Evolutionary conservation across 2,888 invertebrate genomes (phyloP).

Genomic region (Chironomus riparius): DNA sequence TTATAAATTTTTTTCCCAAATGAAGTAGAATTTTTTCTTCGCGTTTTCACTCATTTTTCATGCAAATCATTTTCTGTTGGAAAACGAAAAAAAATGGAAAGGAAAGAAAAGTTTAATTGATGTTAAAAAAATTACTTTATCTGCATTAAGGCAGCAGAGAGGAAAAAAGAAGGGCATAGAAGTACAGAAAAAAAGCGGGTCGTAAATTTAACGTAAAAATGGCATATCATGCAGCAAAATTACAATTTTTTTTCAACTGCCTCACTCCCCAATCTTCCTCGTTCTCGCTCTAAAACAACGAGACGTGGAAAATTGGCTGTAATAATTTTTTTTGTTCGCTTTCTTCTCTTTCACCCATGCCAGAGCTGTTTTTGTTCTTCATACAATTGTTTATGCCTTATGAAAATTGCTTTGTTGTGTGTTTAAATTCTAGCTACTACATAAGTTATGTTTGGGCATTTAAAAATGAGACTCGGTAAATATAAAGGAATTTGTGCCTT

Average conservation of each 20-base stretch:
- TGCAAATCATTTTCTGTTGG: slow-evolving; percentile 17
- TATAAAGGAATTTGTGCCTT: no score
- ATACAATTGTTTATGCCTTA: no score
- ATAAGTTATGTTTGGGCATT: no score
- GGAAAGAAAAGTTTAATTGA: slow-evolving; percentile 21
- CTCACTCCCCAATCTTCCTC: neutral
- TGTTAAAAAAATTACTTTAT: slow-evolving; percentile 24
- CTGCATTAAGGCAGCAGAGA: slow-evolving; percentile 11
- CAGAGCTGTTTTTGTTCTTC: no score
- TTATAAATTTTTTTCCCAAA: no score
- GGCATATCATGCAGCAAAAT: slow-evolving; percentile 26
- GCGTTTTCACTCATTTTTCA: slow-evolving; percentile 19
- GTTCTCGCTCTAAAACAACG: neutral
- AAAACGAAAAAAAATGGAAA: neutral
- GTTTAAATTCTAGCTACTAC: no score
- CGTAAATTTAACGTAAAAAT: slow-evolving; percentile 17
- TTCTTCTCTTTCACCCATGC: no score
- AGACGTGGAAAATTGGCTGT: slow-evolving; percentile 15
- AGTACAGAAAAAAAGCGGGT: neutral
- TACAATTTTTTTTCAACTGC: slow-evolving; percentile 5
- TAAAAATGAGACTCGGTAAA: no score
- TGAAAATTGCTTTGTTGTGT: no score
- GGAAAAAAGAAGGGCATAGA: neutral
- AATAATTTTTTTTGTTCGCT: neutral
- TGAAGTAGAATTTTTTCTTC: neutral